Percentiles rank a stretch among this genome's conserved stretches.
These are phyloP conservation scores for Oryzias curvinotus DNA, from an alignment of 2,113 vertebrate genomes.

Conservation along the genomic window DNA sequence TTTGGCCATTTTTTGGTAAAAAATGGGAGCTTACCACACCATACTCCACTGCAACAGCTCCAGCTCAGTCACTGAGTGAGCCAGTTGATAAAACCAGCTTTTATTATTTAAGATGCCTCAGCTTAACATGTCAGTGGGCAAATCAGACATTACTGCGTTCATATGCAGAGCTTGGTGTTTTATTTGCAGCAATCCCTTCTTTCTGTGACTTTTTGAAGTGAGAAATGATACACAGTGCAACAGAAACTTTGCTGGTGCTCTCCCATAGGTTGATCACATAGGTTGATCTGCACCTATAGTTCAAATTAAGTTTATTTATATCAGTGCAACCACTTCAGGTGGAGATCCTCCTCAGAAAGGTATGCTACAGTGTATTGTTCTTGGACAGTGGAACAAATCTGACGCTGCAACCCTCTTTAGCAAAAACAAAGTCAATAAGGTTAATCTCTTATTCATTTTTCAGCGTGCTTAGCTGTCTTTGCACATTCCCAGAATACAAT, in stretches of 20 bases:
- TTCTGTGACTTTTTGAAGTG: constrained; percentile 66
- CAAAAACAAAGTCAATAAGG: too few species aligned
- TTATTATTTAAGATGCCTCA: constrained; percentile 61
- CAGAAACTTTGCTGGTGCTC: constrained; percentile 54
- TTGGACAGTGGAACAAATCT: too few species aligned
- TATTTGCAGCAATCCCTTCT: constrained; percentile 51
- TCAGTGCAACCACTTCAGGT: too few species aligned
- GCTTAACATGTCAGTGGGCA: constrained; percentile 52
- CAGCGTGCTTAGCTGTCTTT: too few species aligned
- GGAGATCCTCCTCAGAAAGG: too few species aligned
- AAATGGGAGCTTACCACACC: constrained; percentile 41
- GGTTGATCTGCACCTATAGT: constrained; percentile 32
- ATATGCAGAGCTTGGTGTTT: constrained; percentile 42
- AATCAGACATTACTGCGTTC: constrained; percentile 62
- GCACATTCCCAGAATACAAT: too few species aligned
- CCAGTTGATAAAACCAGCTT: constrained; percentile 64
- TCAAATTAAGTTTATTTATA: constrained; percentile 11
- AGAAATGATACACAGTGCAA: constrained; percentile 62
- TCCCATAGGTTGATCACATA: constrained; percentile 5
- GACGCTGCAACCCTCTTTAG: too few species aligned
- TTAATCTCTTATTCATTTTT: too few species aligned
- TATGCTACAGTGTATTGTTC: too few species aligned
- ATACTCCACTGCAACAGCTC: constrained; percentile 56
- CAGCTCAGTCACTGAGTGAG: constrained; percentile 62
- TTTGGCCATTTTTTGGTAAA: not conserved